Evolutionary conservation across 2,888 invertebrate species (phyloP).

Genomic region (Priocnemis perturbator): DNA sequence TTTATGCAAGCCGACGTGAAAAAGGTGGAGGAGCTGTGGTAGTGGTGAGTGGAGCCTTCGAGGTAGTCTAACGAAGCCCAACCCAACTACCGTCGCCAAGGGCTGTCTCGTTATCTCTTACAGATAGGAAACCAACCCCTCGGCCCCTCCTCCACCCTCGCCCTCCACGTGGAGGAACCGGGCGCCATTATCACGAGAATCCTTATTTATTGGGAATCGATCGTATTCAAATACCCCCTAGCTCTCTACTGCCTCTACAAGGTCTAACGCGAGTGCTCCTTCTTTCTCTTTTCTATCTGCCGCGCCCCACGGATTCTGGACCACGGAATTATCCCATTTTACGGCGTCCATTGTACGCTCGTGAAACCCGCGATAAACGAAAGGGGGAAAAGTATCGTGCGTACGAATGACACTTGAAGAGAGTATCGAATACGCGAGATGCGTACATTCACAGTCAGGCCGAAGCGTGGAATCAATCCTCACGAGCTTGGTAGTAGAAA

Average conservation of each 20-base stretch:
- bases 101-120: constrained; percentile 66
- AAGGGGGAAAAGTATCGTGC: too few relatives aligned
- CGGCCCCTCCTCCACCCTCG: constrained; percentile 39
- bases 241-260: constrained; percentile 24
- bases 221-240: constrained; percentile 66
- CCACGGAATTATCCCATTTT: too few relatives aligned
- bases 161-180: constrained; percentile 1
- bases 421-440: too few relatives aligned
- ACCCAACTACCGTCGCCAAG: constrained; percentile 56
- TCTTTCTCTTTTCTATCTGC: too few relatives aligned
- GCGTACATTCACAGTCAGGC: too few relatives aligned
- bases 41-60: constrained; percentile 33
- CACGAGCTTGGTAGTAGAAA: too few relatives aligned
- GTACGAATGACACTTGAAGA: too few relatives aligned
- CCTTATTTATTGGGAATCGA: constrained; percentile 70
- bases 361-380: too few relatives aligned
- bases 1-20: constrained; percentile 32
- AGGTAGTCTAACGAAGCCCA: constrained; percentile 56
- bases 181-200: constrained; percentile 63
- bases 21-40: constrained; percentile 39
- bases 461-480: too few relatives aligned
- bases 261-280: constrained; percentile 1
- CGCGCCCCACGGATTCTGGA: too few relatives aligned
- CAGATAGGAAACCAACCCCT: constrained; percentile 59
- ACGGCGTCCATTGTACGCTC: too few relatives aligned